phyloP scores from a whole-genome alignment of 2,797 vertebrate genomes.

The Coilia nasus region DNA sequence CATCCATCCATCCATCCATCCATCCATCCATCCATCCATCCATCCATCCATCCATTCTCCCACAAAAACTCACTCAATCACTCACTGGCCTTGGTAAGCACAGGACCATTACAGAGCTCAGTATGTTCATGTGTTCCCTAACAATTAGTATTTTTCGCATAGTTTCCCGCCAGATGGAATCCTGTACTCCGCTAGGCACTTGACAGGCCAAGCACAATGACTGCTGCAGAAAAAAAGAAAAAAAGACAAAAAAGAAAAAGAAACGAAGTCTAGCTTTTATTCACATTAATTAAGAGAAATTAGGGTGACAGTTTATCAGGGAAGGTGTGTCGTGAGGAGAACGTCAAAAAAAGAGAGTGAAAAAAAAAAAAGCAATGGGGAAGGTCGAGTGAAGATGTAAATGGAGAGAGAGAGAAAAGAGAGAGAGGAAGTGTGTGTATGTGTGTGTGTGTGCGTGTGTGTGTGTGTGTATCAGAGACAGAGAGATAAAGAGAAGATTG shows the following conservation, averaged over 20 bases:
- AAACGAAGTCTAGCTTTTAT: conserved; percentile 8
- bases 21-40: background rate
- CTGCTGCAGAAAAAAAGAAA: background rate
- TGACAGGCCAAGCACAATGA: background rate
- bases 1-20: background rate
- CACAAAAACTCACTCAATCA: background rate
- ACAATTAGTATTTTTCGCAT: background rate
- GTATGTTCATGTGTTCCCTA: background rate
- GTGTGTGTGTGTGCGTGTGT: conserved; percentile 18
- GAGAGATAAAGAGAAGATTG: conserved; percentile 1
- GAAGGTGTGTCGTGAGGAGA: conserved; percentile 58
- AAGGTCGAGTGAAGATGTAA: conserved; percentile 49
- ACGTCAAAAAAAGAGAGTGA: conserved; percentile 53
- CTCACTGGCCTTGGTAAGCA: background rate
- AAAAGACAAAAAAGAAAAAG: background rate
- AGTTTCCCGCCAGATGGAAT: background rate
- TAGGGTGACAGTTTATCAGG: conserved; percentile 64
- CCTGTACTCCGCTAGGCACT: background rate
- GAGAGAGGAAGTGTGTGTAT: conserved; percentile 37
- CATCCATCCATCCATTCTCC: background rate
- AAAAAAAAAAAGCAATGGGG: conserved; percentile 62
- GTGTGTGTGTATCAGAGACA: background rate
- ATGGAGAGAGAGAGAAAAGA: background rate
- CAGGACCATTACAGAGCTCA: background rate
- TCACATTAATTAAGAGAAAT: conserved; percentile 54